phyloP scores from a whole-genome alignment of 2,113 vertebrate genomes.

The Pangasianodon gigas region DNA sequence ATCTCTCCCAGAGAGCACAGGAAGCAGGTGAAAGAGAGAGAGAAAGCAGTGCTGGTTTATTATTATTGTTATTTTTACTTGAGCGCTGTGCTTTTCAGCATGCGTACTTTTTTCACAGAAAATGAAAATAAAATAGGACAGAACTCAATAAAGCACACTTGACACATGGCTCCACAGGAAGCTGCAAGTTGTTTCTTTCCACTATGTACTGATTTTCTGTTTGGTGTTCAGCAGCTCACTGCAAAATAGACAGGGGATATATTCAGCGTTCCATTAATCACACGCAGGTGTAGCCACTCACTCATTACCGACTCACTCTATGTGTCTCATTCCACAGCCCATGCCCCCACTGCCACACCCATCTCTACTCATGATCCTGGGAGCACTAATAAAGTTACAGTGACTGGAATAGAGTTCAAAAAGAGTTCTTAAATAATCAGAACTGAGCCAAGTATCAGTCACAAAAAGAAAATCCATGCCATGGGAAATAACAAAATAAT shows the following conservation, averaged over 20 bases:
- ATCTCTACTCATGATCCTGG: neutral
- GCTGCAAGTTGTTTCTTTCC: neutral
- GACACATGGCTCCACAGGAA: neutral
- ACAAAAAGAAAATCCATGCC: neutral
- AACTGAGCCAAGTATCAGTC: neutral
- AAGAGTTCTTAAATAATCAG: neutral
- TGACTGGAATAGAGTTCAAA: neutral
- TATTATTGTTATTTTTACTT: no score
- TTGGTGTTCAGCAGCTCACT: neutral
- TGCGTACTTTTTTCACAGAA: neutral
- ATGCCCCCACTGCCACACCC: neutral
- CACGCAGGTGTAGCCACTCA: neutral
- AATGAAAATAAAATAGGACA: neutral
- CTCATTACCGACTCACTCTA: neutral
- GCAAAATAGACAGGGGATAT: neutral
- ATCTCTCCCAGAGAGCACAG: neutral
- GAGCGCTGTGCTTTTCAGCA: neutral
- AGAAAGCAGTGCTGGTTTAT: no score
- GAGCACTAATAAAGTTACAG: neutral
- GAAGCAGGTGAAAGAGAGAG: neutral
- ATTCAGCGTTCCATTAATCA: neutral
- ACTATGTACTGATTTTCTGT: neutral
- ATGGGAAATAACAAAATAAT: neutral
- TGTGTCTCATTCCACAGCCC: neutral
- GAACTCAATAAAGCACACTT: neutral